Conservation (phyloP, 2,113 vertebrate species). For the Theristicus caerulescens region DNA sequence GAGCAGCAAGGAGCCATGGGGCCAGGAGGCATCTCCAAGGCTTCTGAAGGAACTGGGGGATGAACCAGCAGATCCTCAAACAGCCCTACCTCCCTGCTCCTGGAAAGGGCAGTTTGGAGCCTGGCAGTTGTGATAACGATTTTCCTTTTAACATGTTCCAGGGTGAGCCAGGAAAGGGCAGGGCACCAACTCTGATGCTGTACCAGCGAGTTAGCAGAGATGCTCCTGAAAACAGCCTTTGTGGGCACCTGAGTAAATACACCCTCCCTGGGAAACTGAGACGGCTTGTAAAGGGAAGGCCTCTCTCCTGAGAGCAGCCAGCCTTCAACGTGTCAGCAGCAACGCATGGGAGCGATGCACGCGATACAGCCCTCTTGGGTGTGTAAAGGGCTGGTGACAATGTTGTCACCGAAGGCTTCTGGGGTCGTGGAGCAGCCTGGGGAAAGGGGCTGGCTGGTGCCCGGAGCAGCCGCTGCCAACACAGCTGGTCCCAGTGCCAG, state of each 20-base stretch:
- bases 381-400: neutral
- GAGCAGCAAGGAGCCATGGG: neutral
- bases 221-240: neutral
- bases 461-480: fast-evolving
- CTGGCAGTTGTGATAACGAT: neutral
- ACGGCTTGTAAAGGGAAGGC: neutral
- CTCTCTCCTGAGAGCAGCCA: neutral
- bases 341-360: fast-evolving
- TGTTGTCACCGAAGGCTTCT: neutral
- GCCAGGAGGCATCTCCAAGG: neutral
- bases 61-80: neutral
- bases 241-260: neutral
- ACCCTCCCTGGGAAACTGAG: neutral
- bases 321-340: neutral
- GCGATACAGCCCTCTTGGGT: fast-evolving
- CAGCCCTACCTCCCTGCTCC: neutral
- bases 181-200: neutral
- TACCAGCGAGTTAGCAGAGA: neutral
- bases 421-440: neutral
- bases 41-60: neutral
- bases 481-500: fast-evolving
- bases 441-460: neutral
- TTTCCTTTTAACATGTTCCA: neutral
- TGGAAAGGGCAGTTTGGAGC: neutral
- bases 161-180: neutral